A percentile compares a stretch with the other conserved stretches of the same genome.
phyloP scores from a whole-genome alignment of 2,113 vertebrate species.

The Indicator maculatus region DNA sequence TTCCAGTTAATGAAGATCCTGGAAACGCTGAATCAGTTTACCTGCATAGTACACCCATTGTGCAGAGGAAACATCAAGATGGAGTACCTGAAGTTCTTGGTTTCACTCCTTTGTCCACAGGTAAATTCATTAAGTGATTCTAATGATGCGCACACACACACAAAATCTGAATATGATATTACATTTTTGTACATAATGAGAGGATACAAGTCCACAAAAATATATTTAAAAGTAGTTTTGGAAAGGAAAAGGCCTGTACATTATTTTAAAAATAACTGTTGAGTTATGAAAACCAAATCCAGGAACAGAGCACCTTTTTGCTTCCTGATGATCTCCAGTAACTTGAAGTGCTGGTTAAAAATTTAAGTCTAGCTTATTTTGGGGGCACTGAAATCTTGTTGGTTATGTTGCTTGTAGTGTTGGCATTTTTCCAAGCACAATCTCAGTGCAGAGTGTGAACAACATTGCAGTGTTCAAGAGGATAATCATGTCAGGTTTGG shows the following conservation, averaged over 20 bases:
- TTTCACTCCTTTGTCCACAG: slow-evolving; percentile 83
- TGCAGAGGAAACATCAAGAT: slow-evolving; percentile 64
- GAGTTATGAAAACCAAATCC: background rate
- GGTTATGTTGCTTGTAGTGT: background rate
- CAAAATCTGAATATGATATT: background rate
- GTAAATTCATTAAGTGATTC: slow-evolving; percentile 71
- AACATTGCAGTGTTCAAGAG: background rate
- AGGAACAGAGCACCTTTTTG: background rate
- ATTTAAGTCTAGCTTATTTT: background rate
- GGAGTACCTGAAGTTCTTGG: slow-evolving; percentile 75
- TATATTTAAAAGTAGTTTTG: background rate
- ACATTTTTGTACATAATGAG: background rate
- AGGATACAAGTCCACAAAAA: background rate
- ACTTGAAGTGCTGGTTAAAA: background rate
- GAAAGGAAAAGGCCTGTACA: background rate
- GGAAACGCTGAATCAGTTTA: slow-evolving; percentile 65
- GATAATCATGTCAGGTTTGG: background rate
- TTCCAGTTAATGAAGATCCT: slow-evolving; percentile 49
- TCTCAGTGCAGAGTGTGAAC: background rate
- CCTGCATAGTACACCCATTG: slow-evolving; percentile 86
- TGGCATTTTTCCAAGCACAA: background rate
- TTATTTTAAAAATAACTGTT: background rate
- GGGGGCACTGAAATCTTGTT: background rate
- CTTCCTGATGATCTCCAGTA: background rate
- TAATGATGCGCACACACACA: background rate